Base-by-base conservation (phyloP, 2,797 vertebrate species). In the Pangasius mekongensis region DNA sequence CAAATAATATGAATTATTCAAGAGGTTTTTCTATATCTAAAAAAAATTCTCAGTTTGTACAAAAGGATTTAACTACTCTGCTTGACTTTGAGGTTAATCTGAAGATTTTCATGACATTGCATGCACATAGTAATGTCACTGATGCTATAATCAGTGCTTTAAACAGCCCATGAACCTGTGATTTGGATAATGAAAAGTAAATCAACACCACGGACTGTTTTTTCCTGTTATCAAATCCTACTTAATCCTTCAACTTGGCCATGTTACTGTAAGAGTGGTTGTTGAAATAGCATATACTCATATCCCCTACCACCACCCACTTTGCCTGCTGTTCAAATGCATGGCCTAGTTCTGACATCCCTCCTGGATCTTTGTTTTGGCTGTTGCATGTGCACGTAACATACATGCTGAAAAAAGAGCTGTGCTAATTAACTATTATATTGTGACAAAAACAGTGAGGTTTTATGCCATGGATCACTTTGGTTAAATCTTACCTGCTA, bases 161-260 rank as follows among this genome's bases (percentile, higher is more conserved):
- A 80, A 84, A 88, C 60, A 88, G 36, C 56, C 30, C 56, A 80
- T 60, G 62, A 78, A 85, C 43, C 85, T 78, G 77, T n/a, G 8
- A 71, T 78, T 49, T 90, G 80, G 54, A 71, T 81, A 64, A 85
- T 52, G 83, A 85, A 88, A 76, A 78, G 30, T 83, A 89, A 84
- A 87, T 87, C 87, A 81, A 88, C 73, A 77, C 54, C 78, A 89
- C 69, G 78, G 73, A 85, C 71, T 89, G 87, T 86, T 91, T 89
- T 89, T 86, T 62, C 52, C 39, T 67, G 47, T 64, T 74, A 71
- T 77, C 83, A 85, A 88, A 88, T 91, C 86, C 80, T n/a, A 30
- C 85, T 58, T 91, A 91, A 89, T 88, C 88, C 86, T 56, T 69
- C 84, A 89, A 90, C 84, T 85, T 89, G 89, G 86, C 54, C 74